Evolutionary conservation across 1,140 invertebrate genomes (phyloP), one percentile per base, ranked within the genome.

Genomic region (Drosophila ercepeae): DNA sequence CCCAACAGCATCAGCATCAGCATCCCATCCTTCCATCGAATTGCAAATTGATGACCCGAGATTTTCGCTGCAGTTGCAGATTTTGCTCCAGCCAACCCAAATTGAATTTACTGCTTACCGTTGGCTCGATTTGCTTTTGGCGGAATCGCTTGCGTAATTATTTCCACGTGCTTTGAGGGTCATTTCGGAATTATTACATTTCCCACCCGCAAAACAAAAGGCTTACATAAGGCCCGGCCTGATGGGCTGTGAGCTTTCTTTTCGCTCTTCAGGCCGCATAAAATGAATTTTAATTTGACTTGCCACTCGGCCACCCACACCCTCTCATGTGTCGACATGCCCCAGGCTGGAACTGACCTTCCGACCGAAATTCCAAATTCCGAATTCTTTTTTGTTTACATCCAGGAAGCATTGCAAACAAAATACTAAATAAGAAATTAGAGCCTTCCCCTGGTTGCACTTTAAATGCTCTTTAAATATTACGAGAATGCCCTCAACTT

Each of bases 11-110:
- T 14, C 13, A 9, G 11, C 18, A n/a, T 21, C 13, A 18, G 21
- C 21, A 51, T 51, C 45, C 61, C 58, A 49, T 70, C 61, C 72
- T 55, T 53, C 60, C 61, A 63, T 14, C 32, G 51, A 49, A 69
- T 29, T 32, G 54, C 44, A 70, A 83, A 84, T 83, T 76, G 82
- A 84, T 84, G 82, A 58, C 72, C 59, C 21, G 60, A 86, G 81
- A 84, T 84, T 81, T 86, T 70, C 65, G 82, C 72, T 68, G 54
- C 64, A 68, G 45, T 65, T 49, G 61, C 78, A 64, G 49, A 18
- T 64, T 57, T 57, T 25, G 25, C 42, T 16, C 34, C 5, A 36
- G 21, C 21, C 21, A 21, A 2, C 21, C 57, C 39, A 84, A 86
- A 84, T 81, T 60, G 53, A 86, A 73, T 69, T 76, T 57, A 50